phyloP scores from a whole-genome alignment of 2,797 vertebrate genomes.

The Melanotaenia nigrans region DNA sequence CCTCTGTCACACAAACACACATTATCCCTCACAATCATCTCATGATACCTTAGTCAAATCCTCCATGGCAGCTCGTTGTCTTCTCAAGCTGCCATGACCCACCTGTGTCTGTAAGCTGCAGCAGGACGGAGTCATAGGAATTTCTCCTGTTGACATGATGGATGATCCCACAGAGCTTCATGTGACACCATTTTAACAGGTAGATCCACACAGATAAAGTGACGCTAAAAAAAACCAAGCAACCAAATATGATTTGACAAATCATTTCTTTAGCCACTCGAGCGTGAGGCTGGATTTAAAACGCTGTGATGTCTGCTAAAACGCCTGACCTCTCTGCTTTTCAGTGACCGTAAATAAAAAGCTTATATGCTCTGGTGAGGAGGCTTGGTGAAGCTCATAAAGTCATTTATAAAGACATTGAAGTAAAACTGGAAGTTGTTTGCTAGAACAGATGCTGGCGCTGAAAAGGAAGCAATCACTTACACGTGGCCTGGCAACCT shows the following conservation, averaged over 20 bases:
- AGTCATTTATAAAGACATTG: slow-evolving; percentile 52
- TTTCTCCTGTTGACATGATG: slow-evolving; percentile 86
- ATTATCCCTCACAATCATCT: slow-evolving; percentile 53
- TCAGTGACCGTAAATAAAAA: slow-evolving; percentile 62
- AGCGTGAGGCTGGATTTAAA: slow-evolving; percentile 47
- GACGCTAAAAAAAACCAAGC: slow-evolving; percentile 78
- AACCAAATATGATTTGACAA: slow-evolving; percentile 42
- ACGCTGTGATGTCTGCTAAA: slow-evolving; percentile 37
- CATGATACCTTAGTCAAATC: slow-evolving; percentile 33
- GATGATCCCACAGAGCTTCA: slow-evolving; percentile 86
- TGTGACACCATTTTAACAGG: slow-evolving; percentile 86
- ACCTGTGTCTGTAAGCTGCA: slow-evolving; percentile 90
- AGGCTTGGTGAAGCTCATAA: slow-evolving; percentile 55
- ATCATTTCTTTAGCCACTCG: slow-evolving; percentile 38
- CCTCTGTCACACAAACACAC: slow-evolving; percentile 49
- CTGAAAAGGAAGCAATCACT: slow-evolving; percentile 44
- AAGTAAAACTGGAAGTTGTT: slow-evolving; percentile 63
- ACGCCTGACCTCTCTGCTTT: slow-evolving; percentile 52
- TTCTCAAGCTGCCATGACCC: slow-evolving; percentile 63
- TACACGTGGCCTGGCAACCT: slow-evolving; percentile 49
- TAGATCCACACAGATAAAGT: slow-evolving; percentile 93
- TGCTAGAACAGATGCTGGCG: slow-evolving; percentile 40
- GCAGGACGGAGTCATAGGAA: slow-evolving; percentile 84
- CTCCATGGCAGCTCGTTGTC: slow-evolving; percentile 30
- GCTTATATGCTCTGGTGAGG: slow-evolving; percentile 60